Evolutionary conservation across 2,797 vertebrate genomes (phyloP).

Genomic region (Schizopygopsis pylzovi): DNA sequence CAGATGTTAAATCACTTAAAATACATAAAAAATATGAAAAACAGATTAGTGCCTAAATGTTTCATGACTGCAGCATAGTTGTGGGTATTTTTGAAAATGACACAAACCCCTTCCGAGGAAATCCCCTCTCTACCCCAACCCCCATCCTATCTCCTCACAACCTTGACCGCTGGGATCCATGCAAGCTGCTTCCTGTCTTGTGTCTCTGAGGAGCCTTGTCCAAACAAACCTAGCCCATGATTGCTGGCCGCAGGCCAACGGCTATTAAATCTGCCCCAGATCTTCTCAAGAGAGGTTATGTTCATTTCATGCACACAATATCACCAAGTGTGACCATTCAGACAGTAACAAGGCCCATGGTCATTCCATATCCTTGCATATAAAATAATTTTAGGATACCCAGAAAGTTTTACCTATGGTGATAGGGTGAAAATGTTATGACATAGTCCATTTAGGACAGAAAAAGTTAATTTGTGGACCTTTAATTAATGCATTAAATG

Average conservation of each 20-base stretch:
- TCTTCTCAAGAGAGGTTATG: constrained; percentile 34
- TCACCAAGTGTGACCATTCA: constrained; percentile 17
- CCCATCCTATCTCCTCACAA: constrained; percentile 70
- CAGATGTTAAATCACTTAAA: constrained; percentile 34
- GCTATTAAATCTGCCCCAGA: constrained; percentile 46
- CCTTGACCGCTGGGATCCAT: constrained; percentile 79
- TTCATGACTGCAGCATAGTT: constrained; percentile 25
- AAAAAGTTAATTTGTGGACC: background rate
- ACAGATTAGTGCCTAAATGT: constrained; percentile 20
- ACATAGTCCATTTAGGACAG: constrained; percentile 20
- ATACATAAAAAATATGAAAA: background rate
- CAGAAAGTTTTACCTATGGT: constrained; percentile 1
- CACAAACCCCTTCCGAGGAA: constrained; percentile 71
- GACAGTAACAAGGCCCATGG: constrained; percentile 5
- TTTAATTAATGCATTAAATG: background rate
- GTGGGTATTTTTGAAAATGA: constrained; percentile 43
- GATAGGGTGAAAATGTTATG: constrained; percentile 3
- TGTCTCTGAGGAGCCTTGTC: constrained; percentile 76
- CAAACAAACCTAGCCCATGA: constrained; percentile 65
- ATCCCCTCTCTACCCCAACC: constrained; percentile 60
- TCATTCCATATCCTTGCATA: constrained; percentile 12
- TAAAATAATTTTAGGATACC: background rate
- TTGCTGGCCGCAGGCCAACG: constrained; percentile 45
- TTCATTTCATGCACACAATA: constrained; percentile 28
- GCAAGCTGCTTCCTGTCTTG: constrained; percentile 86